Conservation (phyloP, 2,797 vertebrate species). For the Arnoldichthys spilopterus region DNA sequence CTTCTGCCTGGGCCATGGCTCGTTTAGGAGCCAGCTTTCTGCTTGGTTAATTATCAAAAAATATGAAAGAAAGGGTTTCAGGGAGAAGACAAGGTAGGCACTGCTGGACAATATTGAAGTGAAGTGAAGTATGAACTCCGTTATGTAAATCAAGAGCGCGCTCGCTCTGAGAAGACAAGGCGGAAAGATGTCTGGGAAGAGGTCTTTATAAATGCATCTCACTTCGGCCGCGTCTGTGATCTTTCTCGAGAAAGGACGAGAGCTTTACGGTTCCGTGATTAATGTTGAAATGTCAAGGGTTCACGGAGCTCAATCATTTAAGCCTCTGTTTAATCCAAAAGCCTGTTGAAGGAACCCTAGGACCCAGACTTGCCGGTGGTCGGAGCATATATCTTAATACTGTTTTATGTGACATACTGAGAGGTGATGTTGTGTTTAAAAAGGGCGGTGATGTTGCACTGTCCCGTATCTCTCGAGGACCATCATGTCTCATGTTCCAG, state of each 20-base stretch:
- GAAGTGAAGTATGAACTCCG: conserved; percentile 72
- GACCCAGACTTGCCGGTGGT: neutral
- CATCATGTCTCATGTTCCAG: conserved; percentile 50
- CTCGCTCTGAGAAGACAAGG: conserved; percentile 12
- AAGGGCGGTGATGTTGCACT: conserved; percentile 23
- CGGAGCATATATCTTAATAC: neutral
- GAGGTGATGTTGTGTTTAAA: conserved; percentile 16
- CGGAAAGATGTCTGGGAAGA: conserved; percentile 8
- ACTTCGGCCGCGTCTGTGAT: conserved; percentile 11
- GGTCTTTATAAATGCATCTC: neutral
- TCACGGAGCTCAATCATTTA: neutral
- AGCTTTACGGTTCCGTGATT: neutral
- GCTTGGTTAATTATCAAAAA: conserved; percentile 86
- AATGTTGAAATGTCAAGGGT: conserved; percentile 16
- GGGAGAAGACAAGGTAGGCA: conserved; percentile 66
- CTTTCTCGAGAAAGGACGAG: conserved; percentile 4
- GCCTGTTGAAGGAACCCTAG: neutral
- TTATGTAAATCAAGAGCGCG: conserved; percentile 60
- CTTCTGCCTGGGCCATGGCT: conserved; percentile 74
- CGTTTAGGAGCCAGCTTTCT: conserved; percentile 76
- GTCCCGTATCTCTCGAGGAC: conserved; percentile 40
- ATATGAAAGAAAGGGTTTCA: conserved; percentile 70
- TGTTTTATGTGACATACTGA: conserved; percentile 21
- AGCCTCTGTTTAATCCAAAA: neutral
- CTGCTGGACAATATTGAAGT: conserved; percentile 68